Conservation (phyloP, 2,888 invertebrate genomes). For the Chrysomela aeneicollis region DNA sequence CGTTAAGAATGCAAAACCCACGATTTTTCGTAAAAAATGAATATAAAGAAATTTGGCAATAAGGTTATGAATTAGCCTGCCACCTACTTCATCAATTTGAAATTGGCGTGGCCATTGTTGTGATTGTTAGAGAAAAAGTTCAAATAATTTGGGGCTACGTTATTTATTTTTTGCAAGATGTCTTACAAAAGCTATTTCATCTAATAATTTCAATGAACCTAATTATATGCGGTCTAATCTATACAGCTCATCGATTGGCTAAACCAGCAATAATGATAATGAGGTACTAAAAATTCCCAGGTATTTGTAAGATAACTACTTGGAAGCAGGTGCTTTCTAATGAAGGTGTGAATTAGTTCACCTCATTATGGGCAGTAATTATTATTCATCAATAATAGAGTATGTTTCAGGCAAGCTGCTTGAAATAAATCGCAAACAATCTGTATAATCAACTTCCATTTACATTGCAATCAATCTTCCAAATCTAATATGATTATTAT, state of each 20-base stretch:
- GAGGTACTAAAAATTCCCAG: slow-evolving; percentile 10
- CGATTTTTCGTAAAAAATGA: too few species aligned
- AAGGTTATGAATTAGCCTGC: too few species aligned
- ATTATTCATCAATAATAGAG: slow-evolving; percentile 8
- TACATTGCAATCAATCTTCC: background rate
- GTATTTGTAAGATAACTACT: slow-evolving; percentile 22
- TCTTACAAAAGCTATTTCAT: too few species aligned
- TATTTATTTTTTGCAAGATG: too few species aligned
- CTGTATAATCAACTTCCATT: background rate
- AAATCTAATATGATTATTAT: background rate
- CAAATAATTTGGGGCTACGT: too few species aligned
- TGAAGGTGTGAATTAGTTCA: slow-evolving; percentile 29
- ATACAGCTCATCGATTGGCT: background rate
- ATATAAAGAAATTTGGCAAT: too few species aligned
- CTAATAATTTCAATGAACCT: background rate
- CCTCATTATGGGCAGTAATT: slow-evolving; percentile 19
- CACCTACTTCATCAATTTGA: too few species aligned
- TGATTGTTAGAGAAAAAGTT: too few species aligned
- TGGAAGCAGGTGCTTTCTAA: slow-evolving; percentile 25
- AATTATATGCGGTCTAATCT: background rate
- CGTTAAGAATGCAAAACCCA: too few species aligned
- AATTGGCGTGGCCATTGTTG: too few species aligned
- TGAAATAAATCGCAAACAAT: slow-evolving; percentile 2
- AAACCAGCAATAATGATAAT: background rate
- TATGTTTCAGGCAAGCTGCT: slow-evolving; percentile 1